phyloP scores from a whole-genome alignment of 1,140 invertebrate genomes.

The Rhagoletis zephyria region DNA sequence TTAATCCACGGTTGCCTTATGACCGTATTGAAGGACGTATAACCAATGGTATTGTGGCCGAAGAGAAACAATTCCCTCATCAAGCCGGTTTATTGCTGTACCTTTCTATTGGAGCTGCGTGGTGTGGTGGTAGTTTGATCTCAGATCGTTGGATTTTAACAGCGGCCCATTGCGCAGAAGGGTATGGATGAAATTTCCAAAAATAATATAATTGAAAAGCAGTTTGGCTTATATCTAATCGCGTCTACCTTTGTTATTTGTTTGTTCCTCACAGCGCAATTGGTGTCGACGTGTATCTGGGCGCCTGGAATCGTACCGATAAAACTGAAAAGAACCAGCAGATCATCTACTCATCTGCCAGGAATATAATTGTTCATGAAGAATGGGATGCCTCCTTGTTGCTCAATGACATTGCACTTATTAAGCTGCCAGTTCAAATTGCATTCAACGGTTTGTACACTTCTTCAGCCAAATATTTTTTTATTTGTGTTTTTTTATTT shows the following conservation, averaged over 20 bases:
- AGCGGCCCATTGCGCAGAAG: slow-evolving; percentile 63
- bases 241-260: neutral
- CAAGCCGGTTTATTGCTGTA: slow-evolving; percentile 64
- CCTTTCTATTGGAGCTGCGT: slow-evolving; percentile 57
- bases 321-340: slow-evolving; percentile 63
- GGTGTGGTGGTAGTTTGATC: slow-evolving; percentile 68
- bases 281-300: slow-evolving; percentile 58
- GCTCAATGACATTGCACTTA: slow-evolving; percentile 72
- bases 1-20: neutral
- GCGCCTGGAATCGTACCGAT: slow-evolving; percentile 56
- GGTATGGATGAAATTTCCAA: neutral
- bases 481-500: slow-evolving; percentile 70
- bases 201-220: neutral
- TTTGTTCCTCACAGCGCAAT: slow-evolving; percentile 56
- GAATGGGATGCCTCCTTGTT: slow-evolving; percentile 60
- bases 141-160: slow-evolving; percentile 65
- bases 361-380: slow-evolving; percentile 62
- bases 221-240: neutral
- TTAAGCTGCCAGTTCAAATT: slow-evolving; percentile 68
- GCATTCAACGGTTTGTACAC: slow-evolving; percentile 62
- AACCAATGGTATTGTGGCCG: slow-evolving; percentile 63
- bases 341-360: slow-evolving; percentile 59
- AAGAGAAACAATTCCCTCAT: slow-evolving; percentile 65
- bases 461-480: slow-evolving; percentile 57
- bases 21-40: slow-evolving; percentile 62